These are phyloP conservation scores for Brachyrhaphis roseni DNA, from an alignment of 2,797 vertebrate species.

Conservation along the genomic window DNA sequence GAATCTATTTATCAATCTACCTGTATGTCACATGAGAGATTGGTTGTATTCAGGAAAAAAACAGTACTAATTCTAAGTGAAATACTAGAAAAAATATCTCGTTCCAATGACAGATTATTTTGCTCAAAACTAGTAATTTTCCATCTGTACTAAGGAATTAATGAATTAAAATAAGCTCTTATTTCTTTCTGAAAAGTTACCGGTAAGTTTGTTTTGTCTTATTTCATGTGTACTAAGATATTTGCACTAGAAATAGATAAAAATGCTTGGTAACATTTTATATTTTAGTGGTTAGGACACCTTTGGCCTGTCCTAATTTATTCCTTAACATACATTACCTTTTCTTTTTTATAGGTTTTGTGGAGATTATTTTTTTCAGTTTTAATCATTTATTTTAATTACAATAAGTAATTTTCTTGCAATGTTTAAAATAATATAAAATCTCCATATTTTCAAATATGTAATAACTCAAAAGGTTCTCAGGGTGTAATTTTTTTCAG, in stretches of 20 bases:
- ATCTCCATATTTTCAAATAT: background rate
- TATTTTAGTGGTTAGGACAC: too few species aligned
- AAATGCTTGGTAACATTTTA: too few species aligned
- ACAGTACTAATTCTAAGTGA: too few species aligned
- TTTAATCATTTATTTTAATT: background rate
- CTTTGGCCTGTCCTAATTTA: background rate
- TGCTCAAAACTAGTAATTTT: too few species aligned
- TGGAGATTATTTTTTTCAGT: background rate
- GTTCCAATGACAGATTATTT: too few species aligned
- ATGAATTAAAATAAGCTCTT: too few species aligned
- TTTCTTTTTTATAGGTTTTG: background rate
- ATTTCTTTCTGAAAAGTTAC: too few species aligned
- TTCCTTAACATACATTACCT: background rate
- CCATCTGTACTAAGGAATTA: too few species aligned
- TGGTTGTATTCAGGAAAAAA: background rate
- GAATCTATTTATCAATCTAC: background rate
- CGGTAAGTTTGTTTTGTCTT: too few species aligned
- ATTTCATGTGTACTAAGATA: too few species aligned
- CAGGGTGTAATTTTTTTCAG: background rate
- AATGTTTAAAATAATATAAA: background rate
- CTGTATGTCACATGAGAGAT: background rate
- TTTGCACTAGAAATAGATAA: too few species aligned
- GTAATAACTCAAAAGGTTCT: background rate
- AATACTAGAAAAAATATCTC: too few species aligned
- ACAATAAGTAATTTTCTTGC: background rate